Base-by-base conservation (phyloP, 2,888 invertebrate species). In the Agonum fuliginosum region DNA sequence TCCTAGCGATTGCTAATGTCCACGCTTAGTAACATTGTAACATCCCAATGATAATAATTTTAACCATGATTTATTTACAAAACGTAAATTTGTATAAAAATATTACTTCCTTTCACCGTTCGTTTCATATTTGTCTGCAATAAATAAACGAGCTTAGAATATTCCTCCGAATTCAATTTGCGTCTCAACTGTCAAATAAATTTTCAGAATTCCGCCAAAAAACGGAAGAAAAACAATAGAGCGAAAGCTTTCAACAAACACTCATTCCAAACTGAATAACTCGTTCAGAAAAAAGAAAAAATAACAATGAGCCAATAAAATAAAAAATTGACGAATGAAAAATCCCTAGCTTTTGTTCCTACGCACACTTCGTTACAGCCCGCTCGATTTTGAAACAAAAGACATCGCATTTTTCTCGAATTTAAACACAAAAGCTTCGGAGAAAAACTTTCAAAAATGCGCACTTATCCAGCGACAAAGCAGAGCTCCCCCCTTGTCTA, bases 261-360 rank as follows among this genome's bases (percentile, higher is more conserved):
- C 34, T 62, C 46, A 46, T 46, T 37, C 46, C 17, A 17, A 46
- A 46, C 46, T 46, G 46, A 46, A 46, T 17, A 46, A 46, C 46
- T 17, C 46, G 14, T 62, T 8, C 30, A 17, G 12, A 17, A n/a
- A 14, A 17, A 62, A 62, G 58, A 30, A 62, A 62, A 62, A 62
- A 62, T 62, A 62, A 62, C 58, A 62, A 54, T 54, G 54, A 54
- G 22, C 54, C 54, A 54, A 62, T 62, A 62, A 62, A 62, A 62
- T 62, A 62, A 62, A 62, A 62, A 62, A 62, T 62, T 54, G 54
- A 54, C 24, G 27, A 54, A 22, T 54, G 54, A 54, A 54, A 54
- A 54, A 54, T 54, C 27, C 27, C 54, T 37, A 6, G 30, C 58
- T 62, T 62, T 62, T 62, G 58, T 62, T 17, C 27, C 46, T 17